Base-by-base conservation (phyloP, 2,888 invertebrate species). In the Drosophila infuscata region DNA sequence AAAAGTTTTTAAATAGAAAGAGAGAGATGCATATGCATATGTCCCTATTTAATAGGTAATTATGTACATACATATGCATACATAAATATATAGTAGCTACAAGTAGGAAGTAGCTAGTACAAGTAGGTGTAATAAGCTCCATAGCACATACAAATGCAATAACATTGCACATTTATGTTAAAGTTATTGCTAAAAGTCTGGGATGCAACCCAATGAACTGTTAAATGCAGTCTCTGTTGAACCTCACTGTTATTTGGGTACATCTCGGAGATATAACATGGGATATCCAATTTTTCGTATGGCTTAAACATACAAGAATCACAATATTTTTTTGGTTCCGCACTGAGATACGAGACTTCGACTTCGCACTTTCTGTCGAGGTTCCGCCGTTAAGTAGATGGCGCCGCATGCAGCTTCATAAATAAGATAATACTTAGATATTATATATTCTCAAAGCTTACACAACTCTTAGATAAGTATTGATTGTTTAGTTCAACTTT, bases 1-100 rank as follows among this genome's bases (percentile, higher is more conserved):
- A 49, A 15, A 49, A 15, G 2, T 64, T 68, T 74, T 36, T 63
- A 79, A 58, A 74, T 43, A 46, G 25, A 25, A 54, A 35, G 25
- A 41, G 20, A 43, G 25, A 33, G n/a, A 32, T n/a, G n/a, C 20
- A 11, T 25, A 12, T 49, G 20, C 29, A 15, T 30, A 8, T 11
- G 4, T 20, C 17, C 49, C 49, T 29, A 9, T 49, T 49, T 17
- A 49, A 30, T 9, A 30, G 8, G n/a, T 32, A 57, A 30, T 30
- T 57, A 57, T 41, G 38, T 30, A 57, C n/a, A 30, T 41, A 32
- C 9, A 15, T 41, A 15, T 41, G n/a, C n/a, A 8, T 30, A 30
- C n/a, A 51, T 51, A 30, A 0, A 30, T 11, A 30, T 30, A 25
- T 25, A 25, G 25, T 25, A 25, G 25, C 25, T 25, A 5, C 20